Evolutionary conservation across 2,797 vertebrate species (phyloP).

Genomic region (Cynodonichthys magdalenae): DNA sequence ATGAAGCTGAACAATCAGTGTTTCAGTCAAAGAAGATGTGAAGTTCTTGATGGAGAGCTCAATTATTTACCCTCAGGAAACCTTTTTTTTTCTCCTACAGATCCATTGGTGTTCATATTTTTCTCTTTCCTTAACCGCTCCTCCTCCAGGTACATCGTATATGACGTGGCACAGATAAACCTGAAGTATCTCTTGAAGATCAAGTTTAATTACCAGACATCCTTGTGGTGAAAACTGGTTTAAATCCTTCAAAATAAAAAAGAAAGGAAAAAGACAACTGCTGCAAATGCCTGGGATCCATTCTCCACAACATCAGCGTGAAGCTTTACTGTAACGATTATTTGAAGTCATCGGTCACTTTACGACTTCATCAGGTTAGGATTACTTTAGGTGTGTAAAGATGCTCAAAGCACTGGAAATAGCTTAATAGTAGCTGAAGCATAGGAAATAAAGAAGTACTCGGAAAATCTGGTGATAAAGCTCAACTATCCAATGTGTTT

Average conservation of each 20-base stretch:
- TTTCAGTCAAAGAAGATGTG: background rate
- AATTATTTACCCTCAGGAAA: too few relatives aligned
- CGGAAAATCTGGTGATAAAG: slow-evolving; percentile 16
- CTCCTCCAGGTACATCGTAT: slow-evolving; percentile 93
- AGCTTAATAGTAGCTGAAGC: slow-evolving; percentile 17
- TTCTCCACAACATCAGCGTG: slow-evolving; percentile 32
- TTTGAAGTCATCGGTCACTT: slow-evolving; percentile 59
- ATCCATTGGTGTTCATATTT: too few relatives aligned
- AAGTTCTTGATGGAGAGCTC: background rate
- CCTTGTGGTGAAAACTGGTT: slow-evolving; percentile 88
- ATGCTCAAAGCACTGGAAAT: slow-evolving; percentile 7
- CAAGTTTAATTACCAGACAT: slow-evolving; percentile 96
- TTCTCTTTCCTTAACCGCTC: slow-evolving; percentile 77
- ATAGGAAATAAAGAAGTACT: background rate
- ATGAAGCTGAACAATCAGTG: too few relatives aligned
- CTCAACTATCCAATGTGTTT: slow-evolving; percentile 19
- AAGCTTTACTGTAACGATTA: slow-evolving; percentile 38
- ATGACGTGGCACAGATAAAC: slow-evolving; percentile 94
- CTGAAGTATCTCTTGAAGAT: slow-evolving; percentile 97
- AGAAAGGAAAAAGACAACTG: slow-evolving; percentile 28
- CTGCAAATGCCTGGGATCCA: slow-evolving; percentile 44
- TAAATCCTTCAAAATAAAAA: slow-evolving; percentile 13
- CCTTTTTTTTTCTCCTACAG: too few relatives aligned
- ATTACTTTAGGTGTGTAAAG: slow-evolving; percentile 39
- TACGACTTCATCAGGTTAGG: slow-evolving; percentile 47